A percentile compares a stretch with the other conserved stretches of the same genome.
phyloP scores from a whole-genome alignment of 2,113 vertebrate genomes.

The Hippopotamus amphibius region DNA sequence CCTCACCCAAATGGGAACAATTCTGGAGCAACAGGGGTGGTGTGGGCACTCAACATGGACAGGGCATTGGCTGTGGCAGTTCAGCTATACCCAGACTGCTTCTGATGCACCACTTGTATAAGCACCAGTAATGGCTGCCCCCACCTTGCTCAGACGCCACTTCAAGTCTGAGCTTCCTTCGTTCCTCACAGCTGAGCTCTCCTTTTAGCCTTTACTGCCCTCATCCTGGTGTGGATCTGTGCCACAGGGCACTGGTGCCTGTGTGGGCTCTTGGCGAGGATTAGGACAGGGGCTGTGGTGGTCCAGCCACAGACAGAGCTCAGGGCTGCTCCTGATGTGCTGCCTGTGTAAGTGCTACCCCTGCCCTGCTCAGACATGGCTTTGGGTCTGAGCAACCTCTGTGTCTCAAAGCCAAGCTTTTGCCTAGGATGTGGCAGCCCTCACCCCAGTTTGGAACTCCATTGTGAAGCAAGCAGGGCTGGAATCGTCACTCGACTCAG shows the following conservation, averaged over 20 bases:
- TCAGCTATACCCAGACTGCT: background rate
- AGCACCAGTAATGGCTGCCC: background rate
- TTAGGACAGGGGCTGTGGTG: background rate
- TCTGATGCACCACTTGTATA: background rate
- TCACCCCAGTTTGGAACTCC: background rate
- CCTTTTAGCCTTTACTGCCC: background rate
- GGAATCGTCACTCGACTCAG: background rate
- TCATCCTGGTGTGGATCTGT: background rate
- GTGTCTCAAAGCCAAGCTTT: background rate
- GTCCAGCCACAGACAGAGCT: background rate
- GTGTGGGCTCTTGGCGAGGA: background rate
- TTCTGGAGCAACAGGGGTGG: background rate
- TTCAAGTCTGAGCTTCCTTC: background rate
- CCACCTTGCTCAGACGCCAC: background rate
- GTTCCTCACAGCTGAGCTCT: background rate
- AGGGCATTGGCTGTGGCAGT: background rate
- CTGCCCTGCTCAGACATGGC: background rate
- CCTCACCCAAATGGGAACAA: background rate
- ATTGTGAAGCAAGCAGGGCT: background rate
- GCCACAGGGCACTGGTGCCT: background rate
- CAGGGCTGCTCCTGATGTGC: background rate
- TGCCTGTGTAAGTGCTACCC: background rate
- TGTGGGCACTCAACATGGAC: background rate
- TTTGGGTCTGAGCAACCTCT: background rate
- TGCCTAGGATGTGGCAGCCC: background rate